phyloP scores from a whole-genome alignment of 2,113 vertebrate genomes.

The Illadopsis cleaveri region DNA sequence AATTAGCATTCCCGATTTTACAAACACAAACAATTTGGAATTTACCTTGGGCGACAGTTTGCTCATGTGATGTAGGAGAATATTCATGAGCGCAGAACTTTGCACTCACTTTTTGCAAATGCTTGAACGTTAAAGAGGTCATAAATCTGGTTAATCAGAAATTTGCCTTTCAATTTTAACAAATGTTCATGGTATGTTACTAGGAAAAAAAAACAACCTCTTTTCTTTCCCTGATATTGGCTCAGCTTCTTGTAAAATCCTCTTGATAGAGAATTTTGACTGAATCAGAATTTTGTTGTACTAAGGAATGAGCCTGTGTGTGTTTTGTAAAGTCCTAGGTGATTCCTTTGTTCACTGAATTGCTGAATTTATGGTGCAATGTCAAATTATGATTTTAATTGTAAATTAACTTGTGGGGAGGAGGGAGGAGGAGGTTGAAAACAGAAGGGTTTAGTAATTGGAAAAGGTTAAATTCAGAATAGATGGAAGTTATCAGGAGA shows the following conservation, averaged over 20 bases:
- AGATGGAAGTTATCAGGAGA: background rate
- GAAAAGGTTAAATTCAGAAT: background rate
- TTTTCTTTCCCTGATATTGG: slow-evolving; percentile 29
- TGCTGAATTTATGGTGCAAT: slow-evolving; percentile 17
- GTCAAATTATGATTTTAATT: background rate
- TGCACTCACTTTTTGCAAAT: slow-evolving; percentile 67
- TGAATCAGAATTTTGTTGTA: slow-evolving; percentile 29
- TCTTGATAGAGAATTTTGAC: slow-evolving; percentile 39
- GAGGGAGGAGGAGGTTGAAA: background rate
- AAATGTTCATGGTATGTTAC: slow-evolving; percentile 69
- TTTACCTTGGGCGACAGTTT: slow-evolving; percentile 66
- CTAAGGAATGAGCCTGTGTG: slow-evolving; percentile 20
- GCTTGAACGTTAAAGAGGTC: slow-evolving; percentile 67
- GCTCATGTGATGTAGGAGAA: slow-evolving; percentile 66
- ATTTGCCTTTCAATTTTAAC: slow-evolving; percentile 69
- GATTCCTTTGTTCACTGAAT: slow-evolving; percentile 6
- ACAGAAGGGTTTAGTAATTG: background rate
- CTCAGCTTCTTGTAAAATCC: slow-evolving; percentile 55
- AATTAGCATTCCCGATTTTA: slow-evolving; percentile 65
- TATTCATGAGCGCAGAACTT: slow-evolving; percentile 66
- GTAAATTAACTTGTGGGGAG: background rate
- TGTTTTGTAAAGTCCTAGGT: background rate
- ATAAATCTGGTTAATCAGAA: slow-evolving; percentile 69
- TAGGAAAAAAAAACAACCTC: background rate
- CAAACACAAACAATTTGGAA: slow-evolving; percentile 68